Evolutionary conservation across 2,797 vertebrate genomes (phyloP).

Genomic region (Neomorphus geoffroyi): DNA sequence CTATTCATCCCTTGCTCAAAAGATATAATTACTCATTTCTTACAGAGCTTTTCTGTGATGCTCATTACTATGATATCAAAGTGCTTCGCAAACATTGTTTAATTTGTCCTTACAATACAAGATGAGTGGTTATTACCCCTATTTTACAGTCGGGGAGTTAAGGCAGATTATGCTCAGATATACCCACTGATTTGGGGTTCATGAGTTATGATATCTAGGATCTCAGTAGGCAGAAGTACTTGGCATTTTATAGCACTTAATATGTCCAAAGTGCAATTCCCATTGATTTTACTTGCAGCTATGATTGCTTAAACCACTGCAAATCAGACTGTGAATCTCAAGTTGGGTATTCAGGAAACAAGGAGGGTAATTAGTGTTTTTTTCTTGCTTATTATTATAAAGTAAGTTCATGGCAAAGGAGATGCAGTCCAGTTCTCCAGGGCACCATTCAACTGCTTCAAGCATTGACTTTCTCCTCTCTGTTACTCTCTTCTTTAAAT

Average conservation of each 20-base stretch:
- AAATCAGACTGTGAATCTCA: background rate
- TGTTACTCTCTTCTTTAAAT: background rate
- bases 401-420: background rate
- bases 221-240: background rate
- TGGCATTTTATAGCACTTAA: background rate
- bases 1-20: slow-evolving; percentile 32
- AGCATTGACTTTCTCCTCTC: background rate
- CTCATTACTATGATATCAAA: background rate
- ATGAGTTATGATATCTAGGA: background rate
- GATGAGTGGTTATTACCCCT: slow-evolving; percentile 5
- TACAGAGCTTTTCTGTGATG: slow-evolving; percentile 20
- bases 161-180: background rate
- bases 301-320: background rate
- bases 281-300: background rate
- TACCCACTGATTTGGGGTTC: background rate
- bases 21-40: slow-evolving; percentile 41
- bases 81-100: slow-evolving; percentile 32
- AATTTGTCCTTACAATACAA: background rate
- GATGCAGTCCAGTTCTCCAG: background rate
- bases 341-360: background rate
- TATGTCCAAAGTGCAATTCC: background rate
- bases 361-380: background rate
- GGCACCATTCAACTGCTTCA: background rate
- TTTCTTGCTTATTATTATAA: background rate
- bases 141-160: background rate